Percentiles rank a stretch among this genome's conserved stretches.
Conservation (phyloP, 2,113 vertebrate genomes). For the Prietella phreatophila region DNA sequence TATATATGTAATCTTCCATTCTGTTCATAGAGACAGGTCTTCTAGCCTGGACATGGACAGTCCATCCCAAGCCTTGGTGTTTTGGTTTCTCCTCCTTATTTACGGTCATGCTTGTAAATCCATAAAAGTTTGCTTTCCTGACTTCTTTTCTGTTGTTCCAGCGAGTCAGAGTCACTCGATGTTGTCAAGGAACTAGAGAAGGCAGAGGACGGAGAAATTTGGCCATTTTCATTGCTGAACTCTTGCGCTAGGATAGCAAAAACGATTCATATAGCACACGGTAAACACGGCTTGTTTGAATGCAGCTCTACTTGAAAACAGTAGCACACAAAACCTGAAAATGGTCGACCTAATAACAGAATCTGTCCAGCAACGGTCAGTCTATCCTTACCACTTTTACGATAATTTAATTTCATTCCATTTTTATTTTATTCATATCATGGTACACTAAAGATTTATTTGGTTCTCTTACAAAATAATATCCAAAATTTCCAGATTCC, state of each 20-base stretch:
- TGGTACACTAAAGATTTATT: conserved; percentile 17
- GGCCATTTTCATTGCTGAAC: not conserved
- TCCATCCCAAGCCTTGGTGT: not conserved
- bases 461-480: conserved; percentile 35
- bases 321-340: too few species aligned
- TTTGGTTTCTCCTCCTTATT: not conserved
- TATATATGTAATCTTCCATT: not conserved
- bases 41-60: not conserved
- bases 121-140: not conserved
- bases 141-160: not conserved
- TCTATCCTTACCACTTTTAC: conserved; percentile 67
- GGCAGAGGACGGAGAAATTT: not conserved
- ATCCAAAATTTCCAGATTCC: conserved; percentile 5
- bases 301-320: not conserved
- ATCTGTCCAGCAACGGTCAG: conserved; percentile 62
- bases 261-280: not conserved
- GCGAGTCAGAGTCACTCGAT: not conserved
- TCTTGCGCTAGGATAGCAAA: not conserved
- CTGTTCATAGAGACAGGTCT: not conserved
- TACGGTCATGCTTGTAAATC: not conserved
- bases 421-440: conserved; percentile 21
- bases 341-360: too few species aligned
- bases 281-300: not conserved
- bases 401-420: conserved; percentile 35
- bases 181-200: not conserved